Conservation (phyloP, 2,888 invertebrate species). For the Ernsta delagoae region DNA sequence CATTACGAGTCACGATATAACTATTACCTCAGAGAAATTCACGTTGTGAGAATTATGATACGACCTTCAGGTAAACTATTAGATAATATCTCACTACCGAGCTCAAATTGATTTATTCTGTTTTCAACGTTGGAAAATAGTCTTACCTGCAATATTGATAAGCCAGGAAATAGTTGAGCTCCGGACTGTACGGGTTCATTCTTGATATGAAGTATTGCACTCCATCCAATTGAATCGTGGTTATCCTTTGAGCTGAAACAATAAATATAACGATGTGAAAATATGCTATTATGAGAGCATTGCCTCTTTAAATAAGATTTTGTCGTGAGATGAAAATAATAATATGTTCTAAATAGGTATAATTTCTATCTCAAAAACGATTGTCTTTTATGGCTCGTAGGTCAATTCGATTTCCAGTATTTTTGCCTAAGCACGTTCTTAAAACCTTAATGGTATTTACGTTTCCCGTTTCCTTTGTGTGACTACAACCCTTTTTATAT, state of each 20-base stretch:
- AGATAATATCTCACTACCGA: conserved; percentile 33
- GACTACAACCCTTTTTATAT: no score
- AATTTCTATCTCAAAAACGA: background rate
- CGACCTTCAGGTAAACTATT: conserved; percentile 47
- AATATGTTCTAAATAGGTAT: no score
- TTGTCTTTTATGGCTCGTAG: conserved; percentile 3
- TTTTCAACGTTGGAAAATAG: conserved; percentile 41
- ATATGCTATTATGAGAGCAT: conserved; percentile 22
- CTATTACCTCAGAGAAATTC: conserved; percentile 57
- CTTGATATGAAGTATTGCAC: conserved; percentile 94
- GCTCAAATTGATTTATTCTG: conserved; percentile 38
- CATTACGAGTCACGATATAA: conserved; percentile 72
- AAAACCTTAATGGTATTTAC: background rate
- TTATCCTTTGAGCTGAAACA: conserved; percentile 92
- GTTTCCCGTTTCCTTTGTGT: background rate
- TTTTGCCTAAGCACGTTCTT: background rate
- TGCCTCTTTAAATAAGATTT: conserved; percentile 14
- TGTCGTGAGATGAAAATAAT: conserved; percentile 25
- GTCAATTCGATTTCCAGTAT: background rate
- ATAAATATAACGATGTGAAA: conserved; percentile 43
- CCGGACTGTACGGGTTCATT: conserved; percentile 95
- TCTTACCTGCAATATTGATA: conserved; percentile 92
- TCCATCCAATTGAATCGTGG: conserved; percentile 93
- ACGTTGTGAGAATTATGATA: conserved; percentile 57
- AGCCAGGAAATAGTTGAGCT: conserved; percentile 93